phyloP scores from a whole-genome alignment of 1,140 invertebrate genomes.

The Copidosoma floridanum region DNA sequence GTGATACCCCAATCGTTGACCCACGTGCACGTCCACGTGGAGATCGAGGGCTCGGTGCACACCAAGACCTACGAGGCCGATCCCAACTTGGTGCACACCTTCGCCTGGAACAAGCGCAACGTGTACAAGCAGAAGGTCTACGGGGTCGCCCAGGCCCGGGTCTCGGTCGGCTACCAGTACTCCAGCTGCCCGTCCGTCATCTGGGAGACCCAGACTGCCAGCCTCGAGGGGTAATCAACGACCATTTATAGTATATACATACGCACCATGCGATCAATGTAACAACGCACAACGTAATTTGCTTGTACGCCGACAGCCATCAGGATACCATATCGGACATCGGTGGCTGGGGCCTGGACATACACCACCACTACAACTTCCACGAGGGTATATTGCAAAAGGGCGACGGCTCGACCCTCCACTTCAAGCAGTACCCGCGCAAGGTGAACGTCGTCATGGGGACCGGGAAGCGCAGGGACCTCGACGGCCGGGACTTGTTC shows the following conservation, averaged over 20 bases:
- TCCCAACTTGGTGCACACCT: slow-evolving; percentile 90
- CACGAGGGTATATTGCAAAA: slow-evolving; percentile 95
- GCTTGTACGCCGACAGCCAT: slow-evolving; percentile 95
- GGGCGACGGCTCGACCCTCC: slow-evolving; percentile 90
- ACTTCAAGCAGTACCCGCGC: slow-evolving; percentile 88
- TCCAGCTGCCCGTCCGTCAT: slow-evolving; percentile 79
- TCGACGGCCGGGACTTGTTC: slow-evolving; percentile 77
- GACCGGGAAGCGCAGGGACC: slow-evolving; percentile 80
- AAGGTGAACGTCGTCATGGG: slow-evolving; percentile 92
- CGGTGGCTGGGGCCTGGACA: slow-evolving; percentile 95
- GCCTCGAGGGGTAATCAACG: slow-evolving; percentile 94
- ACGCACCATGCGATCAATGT: no score
- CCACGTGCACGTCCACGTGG: slow-evolving; percentile 84
- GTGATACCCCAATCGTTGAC: slow-evolving; percentile 76
- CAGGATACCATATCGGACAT: slow-evolving; percentile 85
- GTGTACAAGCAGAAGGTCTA: slow-evolving; percentile 96
- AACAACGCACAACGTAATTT: slow-evolving; percentile 85
- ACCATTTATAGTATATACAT: no score
- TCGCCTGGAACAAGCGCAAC: slow-evolving; percentile 96
- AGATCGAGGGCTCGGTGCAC: slow-evolving; percentile 88
- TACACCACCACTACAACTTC: slow-evolving; percentile 98
- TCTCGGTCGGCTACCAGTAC: slow-evolving; percentile 94
- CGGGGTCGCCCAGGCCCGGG: slow-evolving; percentile 80
- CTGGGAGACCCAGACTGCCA: slow-evolving; percentile 92
- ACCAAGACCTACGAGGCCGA: slow-evolving; percentile 94